Base-by-base conservation (phyloP, 2,113 vertebrate genomes). In the Colistium nudipinnis region DNA sequence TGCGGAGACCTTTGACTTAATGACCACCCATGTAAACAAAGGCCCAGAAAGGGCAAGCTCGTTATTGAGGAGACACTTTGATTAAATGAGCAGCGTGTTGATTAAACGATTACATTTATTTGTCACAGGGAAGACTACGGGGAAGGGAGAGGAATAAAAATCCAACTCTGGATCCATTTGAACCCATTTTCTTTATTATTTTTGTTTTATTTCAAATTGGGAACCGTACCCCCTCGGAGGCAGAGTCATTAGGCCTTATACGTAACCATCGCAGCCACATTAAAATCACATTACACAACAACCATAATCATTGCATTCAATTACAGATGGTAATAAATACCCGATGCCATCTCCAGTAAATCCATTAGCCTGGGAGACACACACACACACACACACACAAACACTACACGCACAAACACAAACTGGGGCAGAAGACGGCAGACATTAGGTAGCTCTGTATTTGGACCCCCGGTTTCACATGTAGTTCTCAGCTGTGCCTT, bases 271-370 rank as follows among this genome's bases (percentile, higher is more conserved):
- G 84, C 88, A 86, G 87, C 90, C 89, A 89, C 93, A 94, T 94
- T 93, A 93, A 94, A 94, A 94, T 92, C 93, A 87, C 92, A 93
- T 94, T 94, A 94, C 91, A 93, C 91, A 92, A 93, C 91, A 93
- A 93, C 87, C 83, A 93, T 93, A 92, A 93, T 93, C 92, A 93
- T 93, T 90, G 90, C 90, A 92, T 93, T 93, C 92, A 93, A 93
- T 94, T 94, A 93, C 90, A 93, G 86, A 78, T 90, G 90, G 92
- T 92, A 92, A 93, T 92, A 92, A 93, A 94, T 92, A 92, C 89
- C 85, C 79, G 43, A 87, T 82, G 72, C 87, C 87, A 92, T 92
- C 91, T 91, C 87, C 82, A 88, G 87, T 92, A 92, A 92, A 93
- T 94, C 92, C 92, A 94, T 94, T 93, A 92, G 88, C 75, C 84